Evolutionary conservation across 2,113 vertebrate genomes (phyloP).

Genomic region (Aviceda subcristata): DNA sequence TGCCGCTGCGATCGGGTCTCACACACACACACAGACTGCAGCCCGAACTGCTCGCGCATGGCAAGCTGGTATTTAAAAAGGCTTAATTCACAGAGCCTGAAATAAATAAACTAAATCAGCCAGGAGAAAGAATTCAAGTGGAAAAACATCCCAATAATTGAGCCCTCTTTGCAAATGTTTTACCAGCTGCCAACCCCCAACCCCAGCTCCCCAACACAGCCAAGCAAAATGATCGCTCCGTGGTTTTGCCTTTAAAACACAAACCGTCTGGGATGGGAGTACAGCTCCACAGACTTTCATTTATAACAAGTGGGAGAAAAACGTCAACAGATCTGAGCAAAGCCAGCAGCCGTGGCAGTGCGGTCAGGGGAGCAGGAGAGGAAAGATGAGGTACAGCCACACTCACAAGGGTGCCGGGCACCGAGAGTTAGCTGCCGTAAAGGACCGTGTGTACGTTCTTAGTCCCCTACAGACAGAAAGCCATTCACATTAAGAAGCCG

Average conservation of each 20-base stretch:
- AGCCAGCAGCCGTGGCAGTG: not conserved
- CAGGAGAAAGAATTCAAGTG: slow-evolving; percentile 7
- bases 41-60: accelerated
- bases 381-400: not conserved
- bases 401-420: not conserved
- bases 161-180: not conserved
- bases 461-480: not conserved
- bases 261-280: not conserved
- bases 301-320: not conserved
- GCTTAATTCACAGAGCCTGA: not conserved
- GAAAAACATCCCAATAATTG: not conserved
- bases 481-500: accelerated
- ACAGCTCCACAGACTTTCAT: not conserved
- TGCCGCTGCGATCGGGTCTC: not conserved
- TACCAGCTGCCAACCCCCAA: not conserved
- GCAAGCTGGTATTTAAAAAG: not conserved
- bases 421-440: not conserved
- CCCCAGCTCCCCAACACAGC: not conserved
- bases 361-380: not conserved
- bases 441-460: not conserved
- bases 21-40: not conserved
- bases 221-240: not conserved
- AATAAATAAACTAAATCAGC: not conserved
- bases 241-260: not conserved
- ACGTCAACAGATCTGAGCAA: not conserved